These are phyloP conservation scores for Drosophila nr. perissopoda DNA, from an alignment of 2,888 invertebrate genomes.

Conservation along the genomic window DNA sequence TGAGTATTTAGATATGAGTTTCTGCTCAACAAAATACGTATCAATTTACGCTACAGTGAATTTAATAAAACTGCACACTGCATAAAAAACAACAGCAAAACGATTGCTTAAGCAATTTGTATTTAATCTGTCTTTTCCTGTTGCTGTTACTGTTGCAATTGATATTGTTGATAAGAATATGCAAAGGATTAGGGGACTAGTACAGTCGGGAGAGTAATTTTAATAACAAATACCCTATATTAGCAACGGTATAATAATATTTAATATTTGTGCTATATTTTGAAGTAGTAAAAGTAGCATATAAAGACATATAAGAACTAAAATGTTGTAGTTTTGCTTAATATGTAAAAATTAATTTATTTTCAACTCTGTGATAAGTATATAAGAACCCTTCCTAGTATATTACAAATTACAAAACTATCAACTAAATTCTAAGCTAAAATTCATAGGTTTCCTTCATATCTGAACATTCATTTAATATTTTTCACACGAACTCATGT, in stretches of 20 bases:
- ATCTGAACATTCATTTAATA: slow-evolving; percentile 1
- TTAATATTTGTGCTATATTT: neutral
- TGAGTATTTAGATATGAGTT: neutral
- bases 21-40: slow-evolving; percentile 22
- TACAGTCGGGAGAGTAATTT: neutral
- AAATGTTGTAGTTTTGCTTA: neutral
- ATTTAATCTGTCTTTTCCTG: neutral
- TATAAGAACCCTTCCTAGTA: neutral
- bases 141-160: neutral
- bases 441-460: neutral
- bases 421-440: neutral
- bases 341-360: neutral
- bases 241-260: neutral
- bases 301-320: neutral
- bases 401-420: neutral
- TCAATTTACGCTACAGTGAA: slow-evolving; percentile 31
- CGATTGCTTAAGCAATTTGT: slow-evolving; percentile 4
- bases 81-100: neutral
- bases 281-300: neutral
- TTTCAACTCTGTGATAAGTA: neutral
- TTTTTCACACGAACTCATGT: neutral
- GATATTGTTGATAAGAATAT: neutral
- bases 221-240: neutral
- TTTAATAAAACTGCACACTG: slow-evolving; percentile 28
- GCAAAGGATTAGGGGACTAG: too few relatives aligned